Percentiles rank a stretch among this genome's conserved stretches.
Conservation (phyloP, 2,888 invertebrate genomes). For the Zygothrica quintamaculata region DNA sequence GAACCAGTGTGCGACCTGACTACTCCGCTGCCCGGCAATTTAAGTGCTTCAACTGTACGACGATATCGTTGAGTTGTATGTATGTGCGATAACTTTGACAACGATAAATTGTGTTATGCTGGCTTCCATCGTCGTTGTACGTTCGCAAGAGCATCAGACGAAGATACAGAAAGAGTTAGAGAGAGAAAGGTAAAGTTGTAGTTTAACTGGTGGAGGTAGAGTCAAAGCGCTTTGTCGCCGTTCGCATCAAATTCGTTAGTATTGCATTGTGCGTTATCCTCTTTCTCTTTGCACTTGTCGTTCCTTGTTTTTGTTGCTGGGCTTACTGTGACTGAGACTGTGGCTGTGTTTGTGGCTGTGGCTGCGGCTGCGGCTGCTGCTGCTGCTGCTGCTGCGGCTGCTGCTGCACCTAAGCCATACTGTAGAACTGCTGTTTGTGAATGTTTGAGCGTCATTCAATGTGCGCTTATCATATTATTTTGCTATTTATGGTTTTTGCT, state of each 20-base stretch:
- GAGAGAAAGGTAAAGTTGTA: conserved; percentile 3
- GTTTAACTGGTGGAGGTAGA: conserved; percentile 21
- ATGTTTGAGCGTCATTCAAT: conserved; percentile 50
- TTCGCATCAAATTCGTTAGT: conserved; percentile 57
- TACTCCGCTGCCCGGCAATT: conserved; percentile 25
- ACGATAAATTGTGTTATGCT: conserved; percentile 64
- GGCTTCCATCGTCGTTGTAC: conserved; percentile 34
- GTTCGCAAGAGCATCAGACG: conserved; percentile 18
- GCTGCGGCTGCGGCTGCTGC: conserved; percentile 10
- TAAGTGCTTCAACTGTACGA: conserved; percentile 38
- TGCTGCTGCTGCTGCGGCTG: conserved; percentile 13
- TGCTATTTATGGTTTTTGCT: conserved; percentile 69
- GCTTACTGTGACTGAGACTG: conserved; percentile 2
- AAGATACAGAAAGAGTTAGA: conserved; percentile 12
- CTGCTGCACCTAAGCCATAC: conserved; percentile 39
- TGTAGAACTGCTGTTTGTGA: conserved; percentile 46
- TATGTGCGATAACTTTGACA: conserved; percentile 66
- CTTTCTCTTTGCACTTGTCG: conserved; percentile 44
- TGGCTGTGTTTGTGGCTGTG: conserved; percentile 6
- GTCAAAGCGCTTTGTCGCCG: conserved; percentile 36
- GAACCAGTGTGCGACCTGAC: conserved; percentile 28
- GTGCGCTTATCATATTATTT: conserved; percentile 70
- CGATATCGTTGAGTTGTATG: conserved; percentile 39
- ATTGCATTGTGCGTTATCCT: conserved; percentile 42
- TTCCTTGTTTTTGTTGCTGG: conserved; percentile 6